Conservation (phyloP, 2,113 vertebrate species). For the Nesospiza acunhae region DNA sequence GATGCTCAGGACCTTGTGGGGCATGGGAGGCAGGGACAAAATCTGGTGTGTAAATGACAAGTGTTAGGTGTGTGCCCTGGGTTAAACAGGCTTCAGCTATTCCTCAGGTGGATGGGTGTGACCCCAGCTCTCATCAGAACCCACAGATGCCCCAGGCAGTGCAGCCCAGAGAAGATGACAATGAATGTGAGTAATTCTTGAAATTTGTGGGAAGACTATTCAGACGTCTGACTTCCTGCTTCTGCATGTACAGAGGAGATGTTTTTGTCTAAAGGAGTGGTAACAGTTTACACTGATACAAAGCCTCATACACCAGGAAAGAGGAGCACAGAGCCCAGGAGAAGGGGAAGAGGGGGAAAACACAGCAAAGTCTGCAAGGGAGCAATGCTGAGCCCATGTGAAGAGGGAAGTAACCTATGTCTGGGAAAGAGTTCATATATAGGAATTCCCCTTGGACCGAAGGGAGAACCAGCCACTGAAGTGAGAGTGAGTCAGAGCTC, state of each 20-base stretch:
- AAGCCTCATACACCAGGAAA: fast-evolving
- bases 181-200: slow-evolving; percentile 64
- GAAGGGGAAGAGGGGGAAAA: not conserved
- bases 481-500: slow-evolving; percentile 39
- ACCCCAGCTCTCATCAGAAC: not conserved
- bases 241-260: slow-evolving; percentile 58
- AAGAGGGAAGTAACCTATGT: not conserved
- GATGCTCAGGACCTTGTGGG: fast-evolving
- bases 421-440: not conserved
- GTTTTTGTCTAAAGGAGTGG: slow-evolving; percentile 43
- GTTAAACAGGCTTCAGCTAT: not conserved
- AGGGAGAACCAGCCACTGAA: slow-evolving; percentile 8
- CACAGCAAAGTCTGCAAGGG: not conserved
- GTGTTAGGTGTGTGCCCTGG: not conserved
- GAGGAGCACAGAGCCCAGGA: not conserved
- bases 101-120: not conserved
- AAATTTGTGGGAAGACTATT: slow-evolving; percentile 66
- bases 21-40: not conserved
- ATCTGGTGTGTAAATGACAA: fast-evolving
- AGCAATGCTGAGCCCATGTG: not conserved
- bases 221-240: slow-evolving; percentile 73
- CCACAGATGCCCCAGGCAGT: not conserved
- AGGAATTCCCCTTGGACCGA: slow-evolving; percentile 43
- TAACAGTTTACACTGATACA: not conserved
- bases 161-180: slow-evolving; percentile 25